phyloP scores from a whole-genome alignment of 2,888 invertebrate genomes.

The Pseudococcus jackbeardsleyi region DNA sequence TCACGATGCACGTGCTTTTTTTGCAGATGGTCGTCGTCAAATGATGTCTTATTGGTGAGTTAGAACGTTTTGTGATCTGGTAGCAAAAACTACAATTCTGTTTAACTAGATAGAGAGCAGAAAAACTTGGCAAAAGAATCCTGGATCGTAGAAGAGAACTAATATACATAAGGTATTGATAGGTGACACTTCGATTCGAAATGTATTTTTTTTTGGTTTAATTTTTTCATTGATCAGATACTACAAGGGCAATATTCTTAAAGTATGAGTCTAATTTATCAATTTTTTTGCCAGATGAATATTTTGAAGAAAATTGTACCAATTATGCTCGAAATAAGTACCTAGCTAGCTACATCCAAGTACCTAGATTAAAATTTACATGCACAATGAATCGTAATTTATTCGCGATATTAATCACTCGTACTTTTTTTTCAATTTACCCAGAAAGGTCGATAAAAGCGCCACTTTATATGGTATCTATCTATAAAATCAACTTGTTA shows the following conservation, averaged over 20 bases:
- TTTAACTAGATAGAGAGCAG: background rate
- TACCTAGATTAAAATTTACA: background rate
- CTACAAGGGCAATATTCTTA: too few relatives aligned
- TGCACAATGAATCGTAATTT: background rate
- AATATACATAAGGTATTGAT: too few relatives aligned
- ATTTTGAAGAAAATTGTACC: too few relatives aligned
- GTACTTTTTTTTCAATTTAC: background rate
- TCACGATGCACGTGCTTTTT: conserved; percentile 1
- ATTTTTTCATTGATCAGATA: too few relatives aligned
- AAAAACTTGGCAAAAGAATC: background rate
- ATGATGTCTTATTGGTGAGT: background rate
- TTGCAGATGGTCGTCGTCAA: background rate
- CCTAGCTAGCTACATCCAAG: too few relatives aligned
- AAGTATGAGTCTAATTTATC: too few relatives aligned
- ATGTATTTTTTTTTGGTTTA: too few relatives aligned
- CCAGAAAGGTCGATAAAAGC: background rate
- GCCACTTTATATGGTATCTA: conserved; percentile 10
- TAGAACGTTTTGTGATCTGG: background rate
- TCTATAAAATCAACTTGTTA: background rate
- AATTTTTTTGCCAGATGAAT: too few relatives aligned
- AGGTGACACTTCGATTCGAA: too few relatives aligned
- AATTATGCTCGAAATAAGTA: too few relatives aligned
- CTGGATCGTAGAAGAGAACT: too few relatives aligned
- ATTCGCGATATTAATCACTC: background rate
- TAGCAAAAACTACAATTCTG: background rate